Percentiles rank a stretch among this genome's conserved stretches.
phyloP scores from a whole-genome alignment of 2,797 vertebrate species.

The Hippocampus kuda region DNA sequence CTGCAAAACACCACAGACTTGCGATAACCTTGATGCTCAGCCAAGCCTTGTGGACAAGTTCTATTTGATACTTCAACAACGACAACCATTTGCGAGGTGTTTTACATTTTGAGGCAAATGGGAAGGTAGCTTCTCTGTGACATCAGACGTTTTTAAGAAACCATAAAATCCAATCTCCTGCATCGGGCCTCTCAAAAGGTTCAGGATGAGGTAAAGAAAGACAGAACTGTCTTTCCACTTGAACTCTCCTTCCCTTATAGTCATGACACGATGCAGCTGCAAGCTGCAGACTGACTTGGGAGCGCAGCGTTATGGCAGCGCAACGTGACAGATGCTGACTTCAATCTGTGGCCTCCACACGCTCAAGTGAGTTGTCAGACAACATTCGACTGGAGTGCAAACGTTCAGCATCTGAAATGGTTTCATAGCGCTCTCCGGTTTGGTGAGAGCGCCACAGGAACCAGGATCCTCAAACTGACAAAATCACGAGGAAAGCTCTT shows the following conservation, averaged over 20 bases:
- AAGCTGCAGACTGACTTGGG: neutral
- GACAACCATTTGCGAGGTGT: neutral
- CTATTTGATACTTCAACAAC: neutral
- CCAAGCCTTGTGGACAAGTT: conserved; percentile 30
- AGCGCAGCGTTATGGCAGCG: neutral
- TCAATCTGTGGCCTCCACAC: neutral
- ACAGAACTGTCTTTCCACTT: conserved; percentile 2
- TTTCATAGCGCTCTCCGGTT: neutral
- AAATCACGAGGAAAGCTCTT: neutral
- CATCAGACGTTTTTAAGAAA: neutral
- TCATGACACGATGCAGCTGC: conserved; percentile 2
- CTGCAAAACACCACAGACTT: conserved; percentile 10
- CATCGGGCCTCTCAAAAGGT: neutral
- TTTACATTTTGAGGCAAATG: neutral
- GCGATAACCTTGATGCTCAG: conserved; percentile 37
- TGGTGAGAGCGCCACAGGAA: neutral
- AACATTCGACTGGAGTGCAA: neutral
- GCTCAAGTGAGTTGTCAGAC: neutral
- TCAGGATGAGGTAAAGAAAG: conserved; percentile 1
- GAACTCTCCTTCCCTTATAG: neutral
- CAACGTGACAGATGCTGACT: neutral
- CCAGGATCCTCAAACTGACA: neutral
- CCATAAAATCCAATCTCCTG: neutral
- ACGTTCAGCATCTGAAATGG: neutral
- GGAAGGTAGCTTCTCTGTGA: neutral